Evolutionary conservation across 2,888 invertebrate species (phyloP).

Genomic region (Apotomis betuletana): DNA sequence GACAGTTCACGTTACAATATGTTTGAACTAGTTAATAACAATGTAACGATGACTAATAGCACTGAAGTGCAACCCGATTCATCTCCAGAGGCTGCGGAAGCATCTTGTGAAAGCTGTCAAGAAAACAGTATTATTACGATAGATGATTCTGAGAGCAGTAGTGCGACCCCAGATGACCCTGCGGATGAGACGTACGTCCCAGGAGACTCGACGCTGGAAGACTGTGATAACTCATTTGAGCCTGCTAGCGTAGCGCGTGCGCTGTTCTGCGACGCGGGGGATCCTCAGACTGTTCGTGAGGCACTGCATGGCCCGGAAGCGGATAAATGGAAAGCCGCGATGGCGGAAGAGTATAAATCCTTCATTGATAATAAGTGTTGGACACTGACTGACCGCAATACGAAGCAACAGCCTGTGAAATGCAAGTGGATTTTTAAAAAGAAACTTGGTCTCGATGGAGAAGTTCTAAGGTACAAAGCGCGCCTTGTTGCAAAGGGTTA

Average conservation of each 20-base stretch:
- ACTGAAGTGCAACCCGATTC: neutral
- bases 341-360: conserved; percentile 7
- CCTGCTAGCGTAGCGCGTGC: neutral
- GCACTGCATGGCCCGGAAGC: neutral
- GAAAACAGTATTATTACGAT: neutral
- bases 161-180: neutral
- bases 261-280: neutral
- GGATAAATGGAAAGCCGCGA: neutral
- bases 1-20: neutral
- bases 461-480: neutral
- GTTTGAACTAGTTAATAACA: neutral
- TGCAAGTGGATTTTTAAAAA: neutral
- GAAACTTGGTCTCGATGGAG: neutral
- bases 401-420: too few relatives aligned
- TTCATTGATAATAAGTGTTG: conserved; percentile 1
- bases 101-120: neutral
- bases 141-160: neutral
- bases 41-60: neutral
- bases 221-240: neutral
- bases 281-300: neutral
- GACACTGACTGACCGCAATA: neutral
- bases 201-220: neutral
- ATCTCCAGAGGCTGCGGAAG: neutral
- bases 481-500: conserved; percentile 6
- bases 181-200: neutral